Evolutionary conservation across 2,797 vertebrate species (phyloP).

Genomic region (Acipenser ruthenus): DNA sequence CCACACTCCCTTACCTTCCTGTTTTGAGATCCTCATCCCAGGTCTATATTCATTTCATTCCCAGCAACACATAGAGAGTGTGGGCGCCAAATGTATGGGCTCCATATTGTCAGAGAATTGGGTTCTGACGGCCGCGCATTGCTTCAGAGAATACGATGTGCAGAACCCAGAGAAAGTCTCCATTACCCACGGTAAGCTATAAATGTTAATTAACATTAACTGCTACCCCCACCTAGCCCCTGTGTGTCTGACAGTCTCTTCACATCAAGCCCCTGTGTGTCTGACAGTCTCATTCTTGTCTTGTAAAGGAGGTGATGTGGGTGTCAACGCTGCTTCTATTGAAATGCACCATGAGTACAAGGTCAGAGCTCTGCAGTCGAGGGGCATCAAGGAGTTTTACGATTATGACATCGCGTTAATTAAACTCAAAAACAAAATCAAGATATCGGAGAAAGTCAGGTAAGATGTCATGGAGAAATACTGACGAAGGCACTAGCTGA

Average conservation of each 20-base stretch:
- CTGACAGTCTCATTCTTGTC: too few species aligned
- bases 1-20: too few species aligned
- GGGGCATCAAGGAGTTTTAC: constrained; percentile 66
- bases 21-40: too few species aligned
- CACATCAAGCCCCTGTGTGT: too few species aligned
- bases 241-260: neutral
- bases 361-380: constrained; percentile 31
- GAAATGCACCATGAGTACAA: constrained; percentile 55
- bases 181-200: constrained; percentile 38
- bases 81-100: constrained; percentile 45
- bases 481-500: neutral
- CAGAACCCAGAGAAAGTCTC: neutral
- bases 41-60: too few species aligned
- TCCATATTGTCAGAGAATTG: constrained; percentile 63
- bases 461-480: constrained; percentile 28
- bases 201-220: neutral
- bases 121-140: constrained; percentile 76
- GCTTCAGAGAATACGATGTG: constrained; percentile 43
- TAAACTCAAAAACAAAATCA: constrained; percentile 38
- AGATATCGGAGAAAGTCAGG: constrained; percentile 45
- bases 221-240: neutral
- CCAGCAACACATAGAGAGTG: too few species aligned
- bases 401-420: constrained; percentile 75
- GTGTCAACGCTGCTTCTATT: constrained; percentile 18
- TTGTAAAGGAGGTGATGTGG: neutral